phyloP scores from a whole-genome alignment of 1,140 invertebrate species.

The Drosophila bipectinata region DNA sequence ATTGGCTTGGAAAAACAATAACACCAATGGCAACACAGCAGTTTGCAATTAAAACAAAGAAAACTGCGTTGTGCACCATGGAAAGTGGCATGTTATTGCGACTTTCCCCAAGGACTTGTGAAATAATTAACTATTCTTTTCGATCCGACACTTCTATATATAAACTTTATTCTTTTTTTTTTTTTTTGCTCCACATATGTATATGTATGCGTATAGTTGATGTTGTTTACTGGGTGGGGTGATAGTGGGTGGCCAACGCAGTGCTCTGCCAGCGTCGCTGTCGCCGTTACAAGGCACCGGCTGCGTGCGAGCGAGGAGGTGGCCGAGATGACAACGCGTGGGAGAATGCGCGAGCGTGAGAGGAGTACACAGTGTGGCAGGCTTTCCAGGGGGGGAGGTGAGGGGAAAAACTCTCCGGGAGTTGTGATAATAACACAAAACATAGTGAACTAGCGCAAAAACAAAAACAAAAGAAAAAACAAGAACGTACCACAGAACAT shows the following conservation, averaged over 20 bases:
- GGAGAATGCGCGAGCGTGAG: slow-evolving; percentile 27
- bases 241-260: slow-evolving; percentile 9
- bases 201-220: no score
- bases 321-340: slow-evolving; percentile 9
- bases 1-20: slow-evolving; percentile 28
- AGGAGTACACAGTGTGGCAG: slow-evolving; percentile 1
- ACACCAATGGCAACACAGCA: slow-evolving; percentile 12
- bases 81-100: slow-evolving; percentile 46
- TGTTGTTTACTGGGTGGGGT: no score
- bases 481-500: slow-evolving; percentile 26
- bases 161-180: slow-evolving; percentile 7
- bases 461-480: slow-evolving; percentile 12
- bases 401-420: slow-evolving; percentile 34
- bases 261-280: neutral
- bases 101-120: slow-evolving; percentile 50
- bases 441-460: slow-evolving; percentile 52
- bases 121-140: slow-evolving; percentile 32
- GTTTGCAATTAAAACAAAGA: slow-evolving; percentile 36
- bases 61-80: slow-evolving; percentile 44
- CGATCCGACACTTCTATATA: neutral
- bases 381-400: slow-evolving; percentile 1
- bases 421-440: slow-evolving; percentile 72
- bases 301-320: slow-evolving; percentile 34
- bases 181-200: slow-evolving; percentile 1
- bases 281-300: slow-evolving; percentile 35